phyloP scores from a whole-genome alignment of 2,113 vertebrate species.

The Brienomyrus brachyistius region DNA sequence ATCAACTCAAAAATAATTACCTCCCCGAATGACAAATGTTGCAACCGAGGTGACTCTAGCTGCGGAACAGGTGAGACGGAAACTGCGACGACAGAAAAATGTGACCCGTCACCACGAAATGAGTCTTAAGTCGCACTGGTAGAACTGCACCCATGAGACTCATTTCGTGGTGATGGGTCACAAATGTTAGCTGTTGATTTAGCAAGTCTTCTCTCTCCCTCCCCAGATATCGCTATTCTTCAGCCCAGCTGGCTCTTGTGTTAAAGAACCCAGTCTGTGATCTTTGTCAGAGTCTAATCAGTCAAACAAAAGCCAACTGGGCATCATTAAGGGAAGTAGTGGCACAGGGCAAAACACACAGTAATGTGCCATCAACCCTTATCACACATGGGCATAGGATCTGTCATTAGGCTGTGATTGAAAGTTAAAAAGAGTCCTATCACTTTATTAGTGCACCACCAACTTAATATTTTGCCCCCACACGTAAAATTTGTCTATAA shows the following conservation, averaged over 20 bases:
- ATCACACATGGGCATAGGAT: neutral
- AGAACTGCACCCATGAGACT: too few relatives aligned
- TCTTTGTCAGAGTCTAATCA: neutral
- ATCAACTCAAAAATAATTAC: neutral
- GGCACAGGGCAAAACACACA: neutral
- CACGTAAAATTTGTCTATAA: neutral
- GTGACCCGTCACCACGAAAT: neutral
- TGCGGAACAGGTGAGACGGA: neutral
- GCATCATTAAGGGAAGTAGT: neutral
- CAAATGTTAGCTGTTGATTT: neutral
- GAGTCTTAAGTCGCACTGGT: too few relatives aligned
- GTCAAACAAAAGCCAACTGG: neutral
- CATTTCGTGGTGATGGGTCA: too few relatives aligned
- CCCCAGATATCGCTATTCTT: neutral
- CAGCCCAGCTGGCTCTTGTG: neutral
- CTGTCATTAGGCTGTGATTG: neutral
- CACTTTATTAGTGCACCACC: neutral
- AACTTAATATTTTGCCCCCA: neutral
- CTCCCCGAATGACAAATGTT: neutral
- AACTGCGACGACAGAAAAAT: neutral
- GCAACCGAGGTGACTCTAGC: neutral
- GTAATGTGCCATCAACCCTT: neutral
- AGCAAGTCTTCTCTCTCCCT: neutral
- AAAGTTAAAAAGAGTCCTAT: neutral
- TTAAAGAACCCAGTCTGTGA: neutral